phyloP scores from a whole-genome alignment of 2,888 invertebrate species.

The Eumerus sabulonum region DNA sequence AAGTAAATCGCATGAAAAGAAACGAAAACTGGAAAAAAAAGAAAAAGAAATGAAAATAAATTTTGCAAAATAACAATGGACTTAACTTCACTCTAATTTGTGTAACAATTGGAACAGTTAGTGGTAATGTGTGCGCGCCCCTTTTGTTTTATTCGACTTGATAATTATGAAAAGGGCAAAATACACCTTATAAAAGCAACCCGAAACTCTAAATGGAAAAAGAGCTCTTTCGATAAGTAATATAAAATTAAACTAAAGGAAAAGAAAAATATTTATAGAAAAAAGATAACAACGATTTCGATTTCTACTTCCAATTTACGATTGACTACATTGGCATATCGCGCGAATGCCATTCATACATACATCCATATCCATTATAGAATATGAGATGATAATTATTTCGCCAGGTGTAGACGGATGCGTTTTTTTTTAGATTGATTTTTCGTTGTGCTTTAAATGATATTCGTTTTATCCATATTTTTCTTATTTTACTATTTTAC shows the following conservation, averaged over 20 bases:
- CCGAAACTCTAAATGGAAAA: conserved; percentile 24
- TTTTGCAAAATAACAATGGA: conserved; percentile 35
- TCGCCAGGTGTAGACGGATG: conserved; percentile 62
- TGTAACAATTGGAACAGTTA: conserved; percentile 65
- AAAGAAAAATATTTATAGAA: conserved; percentile 19
- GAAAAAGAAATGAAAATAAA: conserved; percentile 60
- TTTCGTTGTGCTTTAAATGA: conserved; percentile 43
- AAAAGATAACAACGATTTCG: conserved; percentile 59
- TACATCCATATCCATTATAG: too few species aligned
- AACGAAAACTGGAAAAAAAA: too few species aligned
- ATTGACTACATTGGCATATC: conserved; percentile 56
- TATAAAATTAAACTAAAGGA: conserved; percentile 14
- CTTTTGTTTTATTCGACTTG: conserved; percentile 70
- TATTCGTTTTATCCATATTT: conserved; percentile 36
- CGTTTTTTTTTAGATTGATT: conserved; percentile 55
- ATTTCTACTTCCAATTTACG: conserved; percentile 61
- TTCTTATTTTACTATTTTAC: conserved; percentile 10
- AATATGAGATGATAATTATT: not conserved
- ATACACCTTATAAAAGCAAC: too few species aligned
- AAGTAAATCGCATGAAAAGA: too few species aligned
- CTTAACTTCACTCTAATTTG: conserved; percentile 48
- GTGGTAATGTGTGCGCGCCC: conserved; percentile 71
- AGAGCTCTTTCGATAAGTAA: conserved; percentile 48
- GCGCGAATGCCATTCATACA: conserved; percentile 19
- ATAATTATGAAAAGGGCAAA: conserved; percentile 44